Conservation (phyloP, 2,888 invertebrate genomes). For the Nesidiocoris tenuis region DNA sequence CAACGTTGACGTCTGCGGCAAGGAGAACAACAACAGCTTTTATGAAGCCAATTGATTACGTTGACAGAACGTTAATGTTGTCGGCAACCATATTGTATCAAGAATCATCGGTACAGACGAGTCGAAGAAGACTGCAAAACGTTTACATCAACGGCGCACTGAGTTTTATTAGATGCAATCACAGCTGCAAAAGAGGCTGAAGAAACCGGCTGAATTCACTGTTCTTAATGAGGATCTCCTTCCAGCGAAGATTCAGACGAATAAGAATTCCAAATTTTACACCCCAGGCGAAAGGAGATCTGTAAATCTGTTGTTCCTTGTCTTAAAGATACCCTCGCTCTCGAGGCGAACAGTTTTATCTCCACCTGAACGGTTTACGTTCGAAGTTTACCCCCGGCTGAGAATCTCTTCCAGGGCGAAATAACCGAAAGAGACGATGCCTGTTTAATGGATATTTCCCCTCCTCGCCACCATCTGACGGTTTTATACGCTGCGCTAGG, state of each 20-base stretch:
- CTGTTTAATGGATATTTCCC: not conserved
- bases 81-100: not conserved
- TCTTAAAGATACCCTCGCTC: not conserved
- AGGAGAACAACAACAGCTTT: too few species aligned
- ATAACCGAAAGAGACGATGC: not conserved
- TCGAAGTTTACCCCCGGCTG: not conserved
- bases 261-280: not conserved
- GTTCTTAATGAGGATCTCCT: too few species aligned
- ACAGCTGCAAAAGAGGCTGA: too few species aligned
- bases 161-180: too few species aligned
- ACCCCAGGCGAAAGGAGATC: not conserved
- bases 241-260: too few species aligned
- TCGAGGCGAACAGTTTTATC: not conserved
- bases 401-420: not conserved
- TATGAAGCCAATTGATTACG: too few species aligned
- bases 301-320: not conserved
- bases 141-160: too few species aligned
- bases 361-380: not conserved
- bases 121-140: not conserved
- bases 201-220: too few species aligned
- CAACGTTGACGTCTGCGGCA: too few species aligned
- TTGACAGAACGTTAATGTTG: too few species aligned
- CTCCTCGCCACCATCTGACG: not conserved
- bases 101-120: not conserved
- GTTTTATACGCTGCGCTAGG: too few species aligned